Evolutionary conservation across 2,888 invertebrate species (phyloP), one percentile per base, ranked within the genome.

Genomic region (Linnaemya vulpina): DNA sequence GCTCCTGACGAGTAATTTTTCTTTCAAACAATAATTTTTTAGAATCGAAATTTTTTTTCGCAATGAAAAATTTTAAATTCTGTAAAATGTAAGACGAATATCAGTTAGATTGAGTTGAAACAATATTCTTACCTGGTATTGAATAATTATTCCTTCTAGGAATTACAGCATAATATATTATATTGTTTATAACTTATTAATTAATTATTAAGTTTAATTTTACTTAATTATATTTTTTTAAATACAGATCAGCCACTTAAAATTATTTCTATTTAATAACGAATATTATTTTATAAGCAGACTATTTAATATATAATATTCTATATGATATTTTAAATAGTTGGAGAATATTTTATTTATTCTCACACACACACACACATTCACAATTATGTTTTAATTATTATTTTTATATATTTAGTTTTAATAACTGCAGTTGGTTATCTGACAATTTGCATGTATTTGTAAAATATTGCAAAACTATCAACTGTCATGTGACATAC

Each of bases 391-490:
- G 15, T 55, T 25, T 15, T 53, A 53, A n/a, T 58, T 58, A 10
- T 55, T 0, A 30, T 53, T 46, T 55, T 10, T 60, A 10, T 53
- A 22, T 1, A n/a, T 38, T 49, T 43, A 30, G 43, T 20, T 20
- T 67, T 58, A 46, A 60, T 22, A 60, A 11, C 30, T 13, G 25
- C 35, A 68, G 5, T 0, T 15, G 46, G 13, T 25, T 58, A 38
- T 35, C n/a, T 30, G 9, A 5, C 30, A 38, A 17, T 65, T 60
- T 70, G 20, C 46, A 25, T 67, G 65, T 68, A 46, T 83, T 51
- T 74, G 68, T 78, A 65, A 65, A 76, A 75, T 84, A 79, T 74
- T 79, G 68, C 75, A 80, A 76, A 60, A 51, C 46, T 55, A 62
- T 70, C 67, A 43, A 75, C 49, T 73, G 70, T 62, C 75, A 65